These are phyloP conservation scores for Megalonaias nervosa DNA, from an alignment of 1,140 invertebrate genomes.

Conservation along the genomic window DNA sequence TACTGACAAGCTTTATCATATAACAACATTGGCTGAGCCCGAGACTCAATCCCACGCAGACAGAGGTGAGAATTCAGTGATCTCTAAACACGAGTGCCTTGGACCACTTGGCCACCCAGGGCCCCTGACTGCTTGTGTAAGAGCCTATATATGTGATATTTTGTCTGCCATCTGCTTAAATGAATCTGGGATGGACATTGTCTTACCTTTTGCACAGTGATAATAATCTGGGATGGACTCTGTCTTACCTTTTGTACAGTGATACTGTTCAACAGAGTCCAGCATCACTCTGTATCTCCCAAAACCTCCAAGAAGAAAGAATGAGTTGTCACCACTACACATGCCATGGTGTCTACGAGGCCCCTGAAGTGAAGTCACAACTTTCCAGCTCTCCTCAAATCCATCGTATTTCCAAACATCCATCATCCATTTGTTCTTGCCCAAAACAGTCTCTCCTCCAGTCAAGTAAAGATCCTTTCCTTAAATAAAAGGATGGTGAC, in stretches of 20 bases:
- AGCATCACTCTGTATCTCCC: constrained; percentile 24
- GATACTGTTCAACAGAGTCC: constrained; percentile 14
- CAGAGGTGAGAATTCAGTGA: too few relatives aligned
- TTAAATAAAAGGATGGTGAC: not conserved
- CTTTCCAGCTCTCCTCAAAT: constrained; percentile 18
- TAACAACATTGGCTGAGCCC: too few relatives aligned
- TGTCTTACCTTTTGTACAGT: constrained; percentile 13
- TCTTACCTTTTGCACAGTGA: constrained; percentile 13
- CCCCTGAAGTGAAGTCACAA: constrained; percentile 2
- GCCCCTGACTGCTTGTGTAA: too few relatives aligned
- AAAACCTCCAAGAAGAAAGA: constrained; percentile 31
- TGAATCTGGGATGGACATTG: too few relatives aligned
- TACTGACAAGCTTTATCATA: too few relatives aligned
- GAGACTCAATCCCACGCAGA: too few relatives aligned
- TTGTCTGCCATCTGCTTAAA: too few relatives aligned
- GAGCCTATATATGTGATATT: too few relatives aligned
- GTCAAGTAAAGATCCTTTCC: constrained; percentile 24
- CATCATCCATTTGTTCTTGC: constrained; percentile 11
- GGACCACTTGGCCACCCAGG: too few relatives aligned
- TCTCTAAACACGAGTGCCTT: too few relatives aligned
- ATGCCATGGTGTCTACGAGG: constrained; percentile 23
- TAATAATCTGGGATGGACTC: too few relatives aligned
- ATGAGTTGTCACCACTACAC: constrained; percentile 13
- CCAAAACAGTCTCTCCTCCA: constrained; percentile 16
- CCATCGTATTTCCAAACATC: constrained; percentile 24